Percentiles rank a stretch among this genome's conserved stretches.
Evolutionary conservation across 2,797 vertebrate species (phyloP).

Genomic region (Microchirus variegatus): DNA sequence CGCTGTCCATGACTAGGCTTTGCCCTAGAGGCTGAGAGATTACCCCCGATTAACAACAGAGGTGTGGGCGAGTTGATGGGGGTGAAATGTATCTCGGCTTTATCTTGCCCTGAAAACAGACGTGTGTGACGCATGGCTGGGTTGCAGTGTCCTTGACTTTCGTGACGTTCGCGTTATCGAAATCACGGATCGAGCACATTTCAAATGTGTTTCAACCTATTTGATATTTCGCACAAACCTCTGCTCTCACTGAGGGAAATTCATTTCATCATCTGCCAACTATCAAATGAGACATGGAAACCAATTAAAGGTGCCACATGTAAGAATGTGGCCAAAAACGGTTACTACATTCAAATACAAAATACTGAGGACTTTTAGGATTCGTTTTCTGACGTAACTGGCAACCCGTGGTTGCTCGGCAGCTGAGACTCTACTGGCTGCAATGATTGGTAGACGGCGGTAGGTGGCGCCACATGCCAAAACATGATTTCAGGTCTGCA

Average conservation of each 20-base stretch:
- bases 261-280: conserved; percentile 51
- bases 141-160: conserved; percentile 42
- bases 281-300: conserved; percentile 56
- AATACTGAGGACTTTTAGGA: no score
- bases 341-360: no score
- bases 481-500: no score
- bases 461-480: no score
- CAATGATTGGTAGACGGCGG: no score
- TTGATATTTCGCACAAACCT: conserved; percentile 40
- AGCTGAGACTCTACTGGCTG: no score
- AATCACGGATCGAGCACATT: not conserved
- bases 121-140: not conserved
- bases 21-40: conserved; percentile 44
- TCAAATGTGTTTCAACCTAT: conserved; percentile 31
- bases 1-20: conserved; percentile 35
- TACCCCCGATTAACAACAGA: conserved; percentile 38
- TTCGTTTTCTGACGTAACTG: no score
- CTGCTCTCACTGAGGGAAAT: conserved; percentile 23
- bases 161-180: not conserved
- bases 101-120: conserved; percentile 16
- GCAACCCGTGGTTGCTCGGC: no score
- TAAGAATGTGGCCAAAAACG: no score
- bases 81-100: conserved; percentile 30
- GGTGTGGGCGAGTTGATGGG: conserved; percentile 24
- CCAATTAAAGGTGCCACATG: no score